Evolutionary conservation across 2,888 invertebrate species (phyloP).

Genomic region (Rhingia rostrata): DNA sequence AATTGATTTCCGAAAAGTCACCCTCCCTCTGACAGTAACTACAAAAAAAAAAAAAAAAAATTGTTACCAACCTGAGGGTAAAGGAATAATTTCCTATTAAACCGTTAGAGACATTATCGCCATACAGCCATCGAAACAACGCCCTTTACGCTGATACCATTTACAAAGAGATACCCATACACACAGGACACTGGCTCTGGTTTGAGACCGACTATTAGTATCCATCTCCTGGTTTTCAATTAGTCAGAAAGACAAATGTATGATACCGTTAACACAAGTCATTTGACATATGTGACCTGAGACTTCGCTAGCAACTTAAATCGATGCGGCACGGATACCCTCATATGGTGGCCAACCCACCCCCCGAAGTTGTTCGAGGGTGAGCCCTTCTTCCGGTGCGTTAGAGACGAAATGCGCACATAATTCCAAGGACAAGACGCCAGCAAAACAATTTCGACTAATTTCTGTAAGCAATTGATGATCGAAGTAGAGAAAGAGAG

Average conservation of each 20-base stretch:
- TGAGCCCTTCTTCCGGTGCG: constrained; percentile 29
- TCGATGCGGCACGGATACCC: constrained; percentile 35
- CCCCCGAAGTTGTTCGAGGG: background rate
- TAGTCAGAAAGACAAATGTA: constrained; percentile 73
- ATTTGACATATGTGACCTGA: constrained; percentile 73
- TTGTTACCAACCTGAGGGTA: background rate
- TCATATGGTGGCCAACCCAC: constrained; percentile 25
- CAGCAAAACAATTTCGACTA: constrained; percentile 68
- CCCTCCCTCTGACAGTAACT: background rate
- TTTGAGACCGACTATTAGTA: constrained; percentile 51
- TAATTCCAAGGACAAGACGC: constrained; percentile 69
- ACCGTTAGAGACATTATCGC: constrained; percentile 72
- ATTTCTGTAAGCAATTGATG: constrained; percentile 69
- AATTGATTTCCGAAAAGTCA: constrained; percentile 56
- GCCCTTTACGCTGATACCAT: constrained; percentile 2
- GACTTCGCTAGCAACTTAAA: constrained; percentile 19
- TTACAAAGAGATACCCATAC: background rate
- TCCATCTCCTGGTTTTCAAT: constrained; percentile 73
- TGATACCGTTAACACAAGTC: constrained; percentile 71
- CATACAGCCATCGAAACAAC: constrained; percentile 49
- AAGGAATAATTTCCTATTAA: constrained; percentile 69
- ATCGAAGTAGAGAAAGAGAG: constrained; percentile 37
- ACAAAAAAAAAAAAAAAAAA: background rate
- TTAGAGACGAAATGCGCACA: constrained; percentile 68
- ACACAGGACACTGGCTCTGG: constrained; percentile 34